Evolutionary conservation across 2,113 vertebrate genomes (phyloP).

Genomic region (Ancistrus triradiatus): DNA sequence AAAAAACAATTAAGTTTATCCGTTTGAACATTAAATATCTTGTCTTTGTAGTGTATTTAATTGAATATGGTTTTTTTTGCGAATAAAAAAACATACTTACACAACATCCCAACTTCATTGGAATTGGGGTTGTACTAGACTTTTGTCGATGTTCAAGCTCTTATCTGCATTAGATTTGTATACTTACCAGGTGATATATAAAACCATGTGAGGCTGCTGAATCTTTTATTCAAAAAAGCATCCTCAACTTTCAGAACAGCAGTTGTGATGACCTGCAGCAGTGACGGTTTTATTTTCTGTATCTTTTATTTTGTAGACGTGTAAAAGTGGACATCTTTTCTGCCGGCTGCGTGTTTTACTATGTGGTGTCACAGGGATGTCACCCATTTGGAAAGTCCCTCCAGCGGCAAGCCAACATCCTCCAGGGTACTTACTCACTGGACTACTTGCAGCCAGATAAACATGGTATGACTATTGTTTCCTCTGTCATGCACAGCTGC

Average conservation of each 20-base stretch:
- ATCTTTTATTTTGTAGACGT: conserved; percentile 73
- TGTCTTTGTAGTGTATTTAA: too few species aligned
- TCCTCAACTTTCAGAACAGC: background rate
- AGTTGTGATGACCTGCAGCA: background rate
- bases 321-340: conserved; percentile 95
- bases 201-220: too few species aligned
- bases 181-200: background rate
- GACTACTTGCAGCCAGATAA: conserved; percentile 74
- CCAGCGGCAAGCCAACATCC: conserved; percentile 94
- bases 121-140: too few species aligned
- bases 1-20: too few species aligned
- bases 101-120: too few species aligned
- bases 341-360: conserved; percentile 95
- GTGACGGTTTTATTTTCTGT: background rate
- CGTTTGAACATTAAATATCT: too few species aligned
- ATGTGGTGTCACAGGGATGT: conserved; percentile 85
- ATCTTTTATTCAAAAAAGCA: too few species aligned
- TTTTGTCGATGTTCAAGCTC: too few species aligned
- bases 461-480: conserved; percentile 71
- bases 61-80: too few species aligned
- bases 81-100: too few species aligned
- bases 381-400: conserved; percentile 95
- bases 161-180: background rate
- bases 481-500: background rate
- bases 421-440: conserved; percentile 82